These are phyloP conservation scores for Melanogrammus aeglefinus DNA, from an alignment of 2,797 vertebrate genomes.

Conservation along the genomic window DNA sequence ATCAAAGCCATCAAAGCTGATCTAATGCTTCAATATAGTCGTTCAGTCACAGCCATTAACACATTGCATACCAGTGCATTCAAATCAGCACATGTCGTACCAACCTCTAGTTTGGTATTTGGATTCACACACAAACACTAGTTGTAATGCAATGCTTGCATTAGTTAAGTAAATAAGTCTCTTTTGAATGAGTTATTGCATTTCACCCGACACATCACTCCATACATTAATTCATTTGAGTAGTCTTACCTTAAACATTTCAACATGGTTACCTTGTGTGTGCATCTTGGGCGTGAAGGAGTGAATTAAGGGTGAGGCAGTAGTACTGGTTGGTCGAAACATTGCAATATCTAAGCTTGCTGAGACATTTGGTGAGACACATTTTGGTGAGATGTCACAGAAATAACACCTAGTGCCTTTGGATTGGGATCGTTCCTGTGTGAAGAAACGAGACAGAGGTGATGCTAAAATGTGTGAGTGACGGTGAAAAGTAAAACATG, in stretches of 20 bases:
- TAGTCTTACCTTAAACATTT: not conserved
- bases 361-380: not conserved
- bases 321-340: too few relatives aligned
- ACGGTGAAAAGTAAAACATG: conserved; percentile 5
- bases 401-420: not conserved
- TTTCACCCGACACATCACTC: not conserved
- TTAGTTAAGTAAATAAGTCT: not conserved
- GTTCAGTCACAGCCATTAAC: not conserved
- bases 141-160: not conserved
- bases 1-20: not conserved
- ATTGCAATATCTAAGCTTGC: not conserved
- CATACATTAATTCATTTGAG: not conserved
- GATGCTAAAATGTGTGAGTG: too few relatives aligned
- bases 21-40: not conserved
- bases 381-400: not conserved
- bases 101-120: not conserved
- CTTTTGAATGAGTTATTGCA: not conserved
- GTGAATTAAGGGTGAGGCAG: not conserved
- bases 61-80: not conserved
- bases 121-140: not conserved
- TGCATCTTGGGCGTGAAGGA: not conserved
- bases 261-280: not conserved
- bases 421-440: not conserved
- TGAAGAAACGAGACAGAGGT: not conserved
- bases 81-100: not conserved